A percentile compares a stretch with the other conserved stretches of the same genome.
These are phyloP conservation scores for Helostoma temminkii DNA, from an alignment of 2,797 vertebrate genomes.

Conservation along the genomic window DNA sequence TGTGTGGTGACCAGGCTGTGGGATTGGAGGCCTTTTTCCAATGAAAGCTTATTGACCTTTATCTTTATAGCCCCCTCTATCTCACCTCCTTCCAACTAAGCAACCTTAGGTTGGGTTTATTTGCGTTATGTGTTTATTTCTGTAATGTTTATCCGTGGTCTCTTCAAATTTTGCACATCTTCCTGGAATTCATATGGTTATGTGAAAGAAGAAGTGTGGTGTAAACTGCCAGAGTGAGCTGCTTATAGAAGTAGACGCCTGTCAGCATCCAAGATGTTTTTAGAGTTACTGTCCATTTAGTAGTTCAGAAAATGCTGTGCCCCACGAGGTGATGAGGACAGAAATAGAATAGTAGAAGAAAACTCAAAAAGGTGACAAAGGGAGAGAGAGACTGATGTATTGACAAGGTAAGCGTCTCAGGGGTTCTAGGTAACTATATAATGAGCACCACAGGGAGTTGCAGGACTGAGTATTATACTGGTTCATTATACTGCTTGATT, in stretches of 20 bases:
- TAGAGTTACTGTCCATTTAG: constrained; percentile 7
- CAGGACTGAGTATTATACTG: background rate
- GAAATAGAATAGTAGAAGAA: background rate
- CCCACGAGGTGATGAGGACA: background rate
- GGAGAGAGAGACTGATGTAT: background rate
- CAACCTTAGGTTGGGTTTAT: background rate
- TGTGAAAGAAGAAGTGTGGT: background rate
- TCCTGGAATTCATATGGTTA: constrained; percentile 3
- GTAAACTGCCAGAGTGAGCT: constrained; percentile 24
- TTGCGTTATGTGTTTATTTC: background rate
- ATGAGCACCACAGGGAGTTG: constrained; percentile 23
- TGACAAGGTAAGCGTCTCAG: constrained; percentile 1
- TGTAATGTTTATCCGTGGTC: background rate
- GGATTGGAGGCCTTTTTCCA: constrained; percentile 14
- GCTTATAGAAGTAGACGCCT: constrained; percentile 29
- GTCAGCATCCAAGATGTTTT: constrained; percentile 41
- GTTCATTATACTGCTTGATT: constrained; percentile 32
- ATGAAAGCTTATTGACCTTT: constrained; percentile 32
- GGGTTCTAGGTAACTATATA: constrained; percentile 5
- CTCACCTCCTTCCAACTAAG: background rate
- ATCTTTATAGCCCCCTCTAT: constrained; percentile 22
- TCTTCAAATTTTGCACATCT: background rate
- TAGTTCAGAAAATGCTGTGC: constrained; percentile 1
- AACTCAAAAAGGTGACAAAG: background rate
- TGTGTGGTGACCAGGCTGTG: constrained; percentile 12